Conservation (phyloP, 2,888 invertebrate species). For the Sphaerophoria rueppellii region DNA sequence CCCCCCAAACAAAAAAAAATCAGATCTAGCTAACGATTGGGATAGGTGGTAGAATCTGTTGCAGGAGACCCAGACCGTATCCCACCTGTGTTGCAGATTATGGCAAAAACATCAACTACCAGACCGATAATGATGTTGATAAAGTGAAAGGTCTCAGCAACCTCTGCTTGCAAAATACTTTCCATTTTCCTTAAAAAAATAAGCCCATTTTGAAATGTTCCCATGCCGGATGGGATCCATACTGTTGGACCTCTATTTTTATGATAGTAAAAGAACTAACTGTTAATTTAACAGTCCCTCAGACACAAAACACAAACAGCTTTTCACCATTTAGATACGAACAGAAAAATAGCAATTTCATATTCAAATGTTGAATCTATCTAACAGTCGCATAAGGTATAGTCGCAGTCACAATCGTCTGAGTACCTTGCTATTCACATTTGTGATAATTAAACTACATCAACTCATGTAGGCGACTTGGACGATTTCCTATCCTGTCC, state of each 20-base stretch:
- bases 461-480: conserved; percentile 66
- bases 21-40: no score
- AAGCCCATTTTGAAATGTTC: no score
- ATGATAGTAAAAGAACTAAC: neutral
- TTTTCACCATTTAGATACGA: conserved; percentile 5
- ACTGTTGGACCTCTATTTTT: neutral
- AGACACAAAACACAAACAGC: neutral
- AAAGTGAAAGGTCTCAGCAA: no score
- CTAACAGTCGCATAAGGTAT: neutral
- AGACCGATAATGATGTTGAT: no score
- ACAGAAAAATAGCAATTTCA: conserved; percentile 5
- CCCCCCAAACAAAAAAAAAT: no score
- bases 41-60: no score
- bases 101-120: no score
- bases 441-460: conserved; percentile 72
- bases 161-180: neutral
- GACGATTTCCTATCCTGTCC: conserved; percentile 61
- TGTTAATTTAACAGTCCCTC: conserved; percentile 1
- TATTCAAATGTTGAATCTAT: conserved; percentile 18
- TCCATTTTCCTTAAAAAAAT: neutral
- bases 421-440: conserved; percentile 40
- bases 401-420: neutral
- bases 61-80: no score
- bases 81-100: no score
- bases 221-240: no score